Percentiles rank a stretch among this genome's conserved stretches.
Conservation (phyloP, 2,797 vertebrate species). For the Hapalemur alaotrensis region DNA sequence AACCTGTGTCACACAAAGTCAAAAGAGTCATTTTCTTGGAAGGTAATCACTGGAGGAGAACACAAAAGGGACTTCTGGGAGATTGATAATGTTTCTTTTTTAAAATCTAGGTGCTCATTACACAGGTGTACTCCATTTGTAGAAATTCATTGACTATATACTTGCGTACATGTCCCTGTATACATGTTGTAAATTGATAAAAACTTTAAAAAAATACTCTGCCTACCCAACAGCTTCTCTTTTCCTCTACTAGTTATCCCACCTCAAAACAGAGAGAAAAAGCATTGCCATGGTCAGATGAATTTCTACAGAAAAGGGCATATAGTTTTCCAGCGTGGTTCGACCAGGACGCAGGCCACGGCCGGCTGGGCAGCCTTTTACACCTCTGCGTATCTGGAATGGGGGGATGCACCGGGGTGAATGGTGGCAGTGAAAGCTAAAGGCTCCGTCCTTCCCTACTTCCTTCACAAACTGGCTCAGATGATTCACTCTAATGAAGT, state of each 20-base stretch:
- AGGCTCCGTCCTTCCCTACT: background rate
- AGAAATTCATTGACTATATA: background rate
- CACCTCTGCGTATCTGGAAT: fast-evolving
- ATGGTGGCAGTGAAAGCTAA: fast-evolving
- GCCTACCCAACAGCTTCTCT: background rate
- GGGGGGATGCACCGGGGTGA: no score
- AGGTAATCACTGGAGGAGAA: background rate
- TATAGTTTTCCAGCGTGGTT: background rate
- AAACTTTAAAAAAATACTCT: background rate
- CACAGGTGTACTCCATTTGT: background rate
- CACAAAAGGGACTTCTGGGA: background rate
- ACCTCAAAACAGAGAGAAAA: background rate
- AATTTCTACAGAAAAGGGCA: background rate
- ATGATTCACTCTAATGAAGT: background rate
- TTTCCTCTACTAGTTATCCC: background rate
- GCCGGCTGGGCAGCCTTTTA: background rate
- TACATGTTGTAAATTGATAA: background rate
- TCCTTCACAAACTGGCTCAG: background rate
- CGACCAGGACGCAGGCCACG: background rate
- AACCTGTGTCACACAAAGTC: background rate
- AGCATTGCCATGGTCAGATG: background rate
- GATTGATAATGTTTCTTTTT: background rate
- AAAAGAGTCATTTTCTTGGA: background rate
- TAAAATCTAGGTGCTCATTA: background rate
- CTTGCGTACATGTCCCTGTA: background rate